Base-by-base conservation (phyloP, 2,113 vertebrate species). In the Thalassoma bifasciatum region DNA sequence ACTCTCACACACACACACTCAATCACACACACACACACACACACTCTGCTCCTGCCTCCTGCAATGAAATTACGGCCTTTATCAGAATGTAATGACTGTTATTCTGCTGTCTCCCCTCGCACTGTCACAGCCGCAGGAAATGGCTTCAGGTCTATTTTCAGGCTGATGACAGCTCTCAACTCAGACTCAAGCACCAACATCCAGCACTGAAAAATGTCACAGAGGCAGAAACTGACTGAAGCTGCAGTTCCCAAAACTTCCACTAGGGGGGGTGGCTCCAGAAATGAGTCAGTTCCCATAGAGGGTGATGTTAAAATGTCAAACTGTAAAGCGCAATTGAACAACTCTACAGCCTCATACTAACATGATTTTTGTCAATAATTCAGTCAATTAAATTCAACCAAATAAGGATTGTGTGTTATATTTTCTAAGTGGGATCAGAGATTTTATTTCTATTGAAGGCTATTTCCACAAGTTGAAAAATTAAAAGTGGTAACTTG, bases 61-160 rank as follows among this genome's bases (percentile, higher is more conserved):
- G 24, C 60, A 74, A 59, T 75, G 22, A 81, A 88, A 88, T 83
- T 38, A 81, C 60, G 52, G 70, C 58, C 75, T 79, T 74, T 67
- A 80, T 89, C 82, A 64, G 62, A 71, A 65, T 16, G 74, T 86
- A 82, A 88, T 84, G 79, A 81, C 77, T 77, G 79, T 75, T 77
- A 83, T 86, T 87, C 78, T 70, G 67, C 34, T 0, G 47, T 63
- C 63, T 83, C 58, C 64, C 38, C 36, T 19, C 51, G 8, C 54
- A 38, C 75, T 73, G 66, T 77, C 58, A 76, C 56, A 72, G 44
- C 81, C 67, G 52, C 40, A 77, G 77, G 58, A 86, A 78, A 71
- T 65, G 73, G 60, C 37, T 61, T 52, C 24, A 17, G 10, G 59
- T 66, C 83, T 81, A 84, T 83, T 85, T 90, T 56, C 59, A 54